A percentile compares a stretch with the other conserved stretches of the same genome.
Evolutionary conservation across 1,140 invertebrate genomes (phyloP).

Genomic region (Latrodectus geometricus): DNA sequence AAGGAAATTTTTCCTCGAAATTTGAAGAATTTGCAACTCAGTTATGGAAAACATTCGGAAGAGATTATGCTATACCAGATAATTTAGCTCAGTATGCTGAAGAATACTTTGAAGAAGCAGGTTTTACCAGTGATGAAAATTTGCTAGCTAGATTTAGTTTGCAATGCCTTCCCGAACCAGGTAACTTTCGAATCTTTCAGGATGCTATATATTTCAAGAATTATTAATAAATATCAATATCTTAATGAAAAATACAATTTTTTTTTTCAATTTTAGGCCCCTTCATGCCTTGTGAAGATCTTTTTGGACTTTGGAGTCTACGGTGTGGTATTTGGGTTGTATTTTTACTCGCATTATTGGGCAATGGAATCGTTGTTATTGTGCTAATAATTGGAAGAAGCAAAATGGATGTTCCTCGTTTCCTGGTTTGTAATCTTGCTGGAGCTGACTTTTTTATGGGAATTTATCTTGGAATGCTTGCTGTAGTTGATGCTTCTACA

Average conservation of each 20-base stretch:
- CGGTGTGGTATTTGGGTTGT: slow-evolving; percentile 97
- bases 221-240: background rate
- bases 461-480: slow-evolving; percentile 92
- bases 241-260: background rate
- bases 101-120: slow-evolving; percentile 77
- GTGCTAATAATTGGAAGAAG: slow-evolving; percentile 91
- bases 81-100: slow-evolving; percentile 73
- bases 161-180: slow-evolving; percentile 81
- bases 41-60: slow-evolving; percentile 74
- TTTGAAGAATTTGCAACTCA: slow-evolving; percentile 70
- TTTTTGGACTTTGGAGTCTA: slow-evolving; percentile 98
- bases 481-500: slow-evolving; percentile 94
- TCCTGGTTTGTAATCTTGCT: slow-evolving; percentile 94
- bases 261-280: slow-evolving; percentile 76
- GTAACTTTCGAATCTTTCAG: slow-evolving; percentile 68
- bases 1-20: slow-evolving; percentile 62
- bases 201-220: background rate
- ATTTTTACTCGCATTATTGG: slow-evolving; percentile 92
- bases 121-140: slow-evolving; percentile 66
- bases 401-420: slow-evolving; percentile 95
- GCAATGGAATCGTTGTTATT: slow-evolving; percentile 97
- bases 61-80: slow-evolving; percentile 79
- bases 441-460: slow-evolving; percentile 97
- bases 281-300: slow-evolving; percentile 93
- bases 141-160: slow-evolving; percentile 70